These are phyloP conservation scores for Apogon hyalosoma DNA, from an alignment of 2,797 vertebrate species.

Conservation along the genomic window DNA sequence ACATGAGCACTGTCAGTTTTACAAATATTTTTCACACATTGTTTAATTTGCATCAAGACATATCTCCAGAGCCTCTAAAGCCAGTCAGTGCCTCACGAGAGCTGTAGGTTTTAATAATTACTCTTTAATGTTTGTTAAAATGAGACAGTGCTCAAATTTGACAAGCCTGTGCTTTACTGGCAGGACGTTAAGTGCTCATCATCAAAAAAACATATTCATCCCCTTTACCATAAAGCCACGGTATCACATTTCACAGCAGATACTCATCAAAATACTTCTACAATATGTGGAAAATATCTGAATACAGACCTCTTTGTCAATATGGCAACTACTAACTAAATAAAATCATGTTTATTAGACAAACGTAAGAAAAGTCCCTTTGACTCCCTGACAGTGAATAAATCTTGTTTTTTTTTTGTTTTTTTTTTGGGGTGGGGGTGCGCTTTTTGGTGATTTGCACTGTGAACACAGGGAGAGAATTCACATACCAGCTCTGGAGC, in stretches of 20 bases:
- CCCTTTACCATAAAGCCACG: not conserved
- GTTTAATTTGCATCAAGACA: not conserved
- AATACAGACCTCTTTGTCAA: not conserved
- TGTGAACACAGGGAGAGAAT: not conserved
- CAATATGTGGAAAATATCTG: too few species aligned
- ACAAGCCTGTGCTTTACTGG: not conserved
- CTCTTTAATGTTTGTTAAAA: slow-evolving; percentile 5
- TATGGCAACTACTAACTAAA: too few species aligned
- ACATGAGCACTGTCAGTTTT: not conserved
- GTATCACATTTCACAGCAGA: slow-evolving; percentile 30
- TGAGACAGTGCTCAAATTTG: slow-evolving; percentile 17
- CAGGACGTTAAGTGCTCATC: not conserved
- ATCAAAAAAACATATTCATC: slow-evolving; percentile 20
- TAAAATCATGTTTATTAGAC: slow-evolving; percentile 3
- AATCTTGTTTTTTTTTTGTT: too few species aligned
- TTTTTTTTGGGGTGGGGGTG: too few species aligned
- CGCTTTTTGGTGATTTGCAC: not conserved
- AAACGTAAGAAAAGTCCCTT: slow-evolving; percentile 50
- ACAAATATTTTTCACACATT: not conserved
- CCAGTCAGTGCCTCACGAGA: not conserved
- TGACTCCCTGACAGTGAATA: slow-evolving; percentile 21
- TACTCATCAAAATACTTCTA: not conserved
- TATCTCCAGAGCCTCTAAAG: not conserved
- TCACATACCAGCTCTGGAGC: slow-evolving; percentile 90
- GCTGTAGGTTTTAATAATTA: not conserved